These are phyloP conservation scores for Lasioglossum morio DNA, from an alignment of 2,888 invertebrate species.

Conservation along the genomic window DNA sequence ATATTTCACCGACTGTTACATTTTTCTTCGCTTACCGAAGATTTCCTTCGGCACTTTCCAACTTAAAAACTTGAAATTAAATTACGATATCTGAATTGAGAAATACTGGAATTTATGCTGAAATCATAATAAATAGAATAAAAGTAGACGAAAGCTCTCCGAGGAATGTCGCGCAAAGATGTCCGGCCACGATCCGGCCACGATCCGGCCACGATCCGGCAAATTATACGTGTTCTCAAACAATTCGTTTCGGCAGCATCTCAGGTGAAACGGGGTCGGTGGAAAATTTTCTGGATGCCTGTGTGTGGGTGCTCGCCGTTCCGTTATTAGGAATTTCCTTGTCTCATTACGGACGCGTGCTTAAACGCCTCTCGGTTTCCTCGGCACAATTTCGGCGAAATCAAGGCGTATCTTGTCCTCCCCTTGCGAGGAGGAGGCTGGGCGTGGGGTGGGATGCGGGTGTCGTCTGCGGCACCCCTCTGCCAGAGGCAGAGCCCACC, in stretches of 20 bases:
- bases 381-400: conserved; percentile 50
- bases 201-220: not conserved
- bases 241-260: not conserved
- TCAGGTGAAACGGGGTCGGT: not conserved
- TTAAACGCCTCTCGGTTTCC: conserved; percentile 61
- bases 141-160: not conserved
- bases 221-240: not conserved
- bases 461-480: conserved; percentile 17
- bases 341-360: conserved; percentile 60
- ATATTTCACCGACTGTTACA: not conserved
- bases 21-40: not conserved
- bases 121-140: not conserved
- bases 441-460: not conserved
- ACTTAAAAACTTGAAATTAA: not conserved
- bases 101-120: not conserved
- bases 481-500: not conserved
- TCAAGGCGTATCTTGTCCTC: conserved; percentile 46
- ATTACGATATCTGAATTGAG: not conserved
- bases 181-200: not conserved
- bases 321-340: conserved; percentile 58
- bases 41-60: not conserved
- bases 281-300: conserved; percentile 35
- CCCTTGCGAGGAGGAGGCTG: not conserved
- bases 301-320: conserved; percentile 29
- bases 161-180: not conserved